A percentile compares a stretch with the other conserved stretches of the same genome.
These are phyloP conservation scores for Mactromeris polynyma DNA, from an alignment of 2,888 invertebrate species.

Conservation along the genomic window DNA sequence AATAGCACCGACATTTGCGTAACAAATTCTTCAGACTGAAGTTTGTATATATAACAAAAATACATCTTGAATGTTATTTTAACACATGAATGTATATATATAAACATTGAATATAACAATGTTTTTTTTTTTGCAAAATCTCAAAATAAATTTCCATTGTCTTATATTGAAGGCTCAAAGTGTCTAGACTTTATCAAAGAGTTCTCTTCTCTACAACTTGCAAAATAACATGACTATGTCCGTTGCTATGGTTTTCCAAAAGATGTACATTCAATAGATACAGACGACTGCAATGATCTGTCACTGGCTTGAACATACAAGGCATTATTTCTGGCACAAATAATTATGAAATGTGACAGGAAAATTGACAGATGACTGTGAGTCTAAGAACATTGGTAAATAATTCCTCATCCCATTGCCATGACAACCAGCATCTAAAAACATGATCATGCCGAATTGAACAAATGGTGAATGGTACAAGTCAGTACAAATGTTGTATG, in stretches of 20 bases:
- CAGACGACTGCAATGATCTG: neutral
- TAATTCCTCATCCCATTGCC: neutral
- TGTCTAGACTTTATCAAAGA: neutral
- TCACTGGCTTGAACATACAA: neutral
- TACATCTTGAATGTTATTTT: no score
- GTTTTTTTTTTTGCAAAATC: no score
- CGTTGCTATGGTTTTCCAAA: neutral
- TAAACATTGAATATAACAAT: no score
- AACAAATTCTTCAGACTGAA: no score
- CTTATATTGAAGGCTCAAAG: neutral
- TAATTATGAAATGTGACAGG: constrained; percentile 1
- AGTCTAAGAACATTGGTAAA: neutral
- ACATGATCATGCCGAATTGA: neutral
- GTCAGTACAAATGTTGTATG: no score
- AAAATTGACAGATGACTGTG: constrained; percentile 8
- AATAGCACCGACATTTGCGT: no score
- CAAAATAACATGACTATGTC: neutral
- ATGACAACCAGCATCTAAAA: neutral
- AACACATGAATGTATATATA: no score
- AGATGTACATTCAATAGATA: neutral
- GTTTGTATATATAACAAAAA: no score
- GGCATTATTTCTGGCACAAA: neutral
- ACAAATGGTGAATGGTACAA: no score
- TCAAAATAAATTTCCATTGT: neutral
- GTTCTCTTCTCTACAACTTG: neutral